Evolutionary conservation across 2,113 vertebrate species (phyloP).

Genomic region (Gallinago media): DNA sequence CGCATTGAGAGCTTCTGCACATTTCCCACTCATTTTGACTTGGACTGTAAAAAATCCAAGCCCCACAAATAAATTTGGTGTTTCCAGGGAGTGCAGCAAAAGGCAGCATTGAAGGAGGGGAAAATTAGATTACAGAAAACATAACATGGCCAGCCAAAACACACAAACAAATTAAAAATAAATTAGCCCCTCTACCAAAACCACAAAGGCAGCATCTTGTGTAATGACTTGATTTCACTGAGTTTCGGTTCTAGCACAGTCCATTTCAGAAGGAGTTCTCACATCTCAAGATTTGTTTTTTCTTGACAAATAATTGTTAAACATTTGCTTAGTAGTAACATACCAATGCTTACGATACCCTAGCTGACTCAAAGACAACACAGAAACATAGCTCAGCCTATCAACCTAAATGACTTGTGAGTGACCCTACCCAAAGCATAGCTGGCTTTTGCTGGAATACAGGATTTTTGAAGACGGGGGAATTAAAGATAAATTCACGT

Average conservation of each 20-base stretch:
- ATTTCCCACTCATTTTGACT: background rate
- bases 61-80: background rate
- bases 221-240: background rate
- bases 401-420: background rate
- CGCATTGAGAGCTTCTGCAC: background rate
- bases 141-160: conserved; percentile 52
- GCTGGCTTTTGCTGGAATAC: background rate
- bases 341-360: background rate
- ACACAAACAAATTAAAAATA: conserved; percentile 58
- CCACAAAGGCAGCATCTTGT: conserved; percentile 45
- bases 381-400: background rate
- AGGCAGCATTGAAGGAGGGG: background rate
- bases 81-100: background rate
- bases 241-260: background rate
- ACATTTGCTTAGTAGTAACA: background rate
- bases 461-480: background rate
- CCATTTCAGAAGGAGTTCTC: background rate
- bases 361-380: background rate
- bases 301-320: conserved; percentile 3
- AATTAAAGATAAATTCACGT: background rate
- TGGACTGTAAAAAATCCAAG: background rate
- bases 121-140: conserved; percentile 51
- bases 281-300: conserved; percentile 1
- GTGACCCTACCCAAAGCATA: background rate
- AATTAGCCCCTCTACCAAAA: conserved; percentile 44